Evolutionary conservation across 2,888 invertebrate species (phyloP).

Genomic region (Drosophila longiperda): DNA sequence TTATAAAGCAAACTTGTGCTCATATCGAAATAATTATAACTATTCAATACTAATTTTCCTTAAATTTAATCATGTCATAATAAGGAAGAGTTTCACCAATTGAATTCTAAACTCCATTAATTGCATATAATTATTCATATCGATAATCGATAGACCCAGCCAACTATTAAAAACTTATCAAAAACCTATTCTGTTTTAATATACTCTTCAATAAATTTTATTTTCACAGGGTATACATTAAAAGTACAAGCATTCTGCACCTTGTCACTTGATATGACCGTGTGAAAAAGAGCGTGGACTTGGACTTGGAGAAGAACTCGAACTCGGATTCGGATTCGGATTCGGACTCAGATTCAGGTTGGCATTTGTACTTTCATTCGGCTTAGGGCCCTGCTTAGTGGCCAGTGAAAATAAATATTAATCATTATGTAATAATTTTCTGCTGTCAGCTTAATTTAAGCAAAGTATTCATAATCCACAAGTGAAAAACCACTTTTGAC

Average conservation of each 20-base stretch:
- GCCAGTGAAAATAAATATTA: slow-evolving; percentile 79
- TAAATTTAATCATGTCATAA: background rate
- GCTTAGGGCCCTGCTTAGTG: slow-evolving; percentile 43
- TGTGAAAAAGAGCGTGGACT: slow-evolving; percentile 31
- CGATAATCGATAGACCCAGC: background rate
- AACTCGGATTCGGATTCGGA: background rate
- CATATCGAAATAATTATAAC: background rate
- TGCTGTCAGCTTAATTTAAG: slow-evolving; percentile 83
- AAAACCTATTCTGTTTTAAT: background rate
- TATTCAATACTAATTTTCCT: background rate
- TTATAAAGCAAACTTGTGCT: background rate
- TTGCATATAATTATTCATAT: background rate
- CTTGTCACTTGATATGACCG: slow-evolving; percentile 68
- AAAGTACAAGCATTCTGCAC: slow-evolving; percentile 60
- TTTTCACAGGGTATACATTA: slow-evolving; percentile 2
- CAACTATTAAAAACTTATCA: background rate
- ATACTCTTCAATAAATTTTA: background rate
- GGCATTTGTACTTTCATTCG: background rate
- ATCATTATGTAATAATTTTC: slow-evolving; percentile 83
- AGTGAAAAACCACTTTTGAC: slow-evolving; percentile 80
- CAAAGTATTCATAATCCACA: slow-evolving; percentile 83
- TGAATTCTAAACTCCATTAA: background rate
- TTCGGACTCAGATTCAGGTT: slow-evolving; percentile 1
- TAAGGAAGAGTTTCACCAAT: background rate
- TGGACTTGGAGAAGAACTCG: slow-evolving; percentile 3